phyloP scores from a whole-genome alignment of 2,797 vertebrate genomes.

The Phrynocephalus vlangalii region DNA sequence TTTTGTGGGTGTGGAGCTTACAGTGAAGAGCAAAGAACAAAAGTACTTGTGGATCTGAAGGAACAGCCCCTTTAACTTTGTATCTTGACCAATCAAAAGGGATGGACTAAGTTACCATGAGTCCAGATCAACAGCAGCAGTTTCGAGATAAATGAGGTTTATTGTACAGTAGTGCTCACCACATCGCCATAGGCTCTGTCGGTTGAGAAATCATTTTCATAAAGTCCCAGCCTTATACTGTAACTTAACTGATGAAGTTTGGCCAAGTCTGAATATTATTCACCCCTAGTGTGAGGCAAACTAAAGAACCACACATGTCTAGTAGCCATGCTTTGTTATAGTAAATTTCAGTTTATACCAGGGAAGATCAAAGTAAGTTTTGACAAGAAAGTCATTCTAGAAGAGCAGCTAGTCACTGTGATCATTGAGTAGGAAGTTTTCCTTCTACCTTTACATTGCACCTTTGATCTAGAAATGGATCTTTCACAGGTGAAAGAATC shows the following conservation, averaged over 20 bases:
- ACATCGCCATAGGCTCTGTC: background rate
- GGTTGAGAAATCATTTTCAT: background rate
- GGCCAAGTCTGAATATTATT: constrained; percentile 8
- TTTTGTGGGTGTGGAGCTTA: too few relatives aligned
- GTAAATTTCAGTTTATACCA: background rate
- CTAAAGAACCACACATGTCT: background rate
- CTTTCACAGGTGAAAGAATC: background rate
- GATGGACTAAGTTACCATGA: too few relatives aligned
- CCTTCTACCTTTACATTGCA: background rate
- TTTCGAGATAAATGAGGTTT: background rate
- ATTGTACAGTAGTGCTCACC: background rate
- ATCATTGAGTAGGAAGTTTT: background rate
- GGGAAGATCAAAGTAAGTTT: background rate
- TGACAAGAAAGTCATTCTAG: background rate
- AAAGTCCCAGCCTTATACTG: background rate
- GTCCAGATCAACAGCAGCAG: background rate
- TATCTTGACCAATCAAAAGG: background rate
- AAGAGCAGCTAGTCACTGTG: background rate
- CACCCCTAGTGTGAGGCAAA: background rate
- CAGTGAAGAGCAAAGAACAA: too few relatives aligned
- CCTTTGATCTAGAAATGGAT: background rate
- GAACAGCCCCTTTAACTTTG: background rate
- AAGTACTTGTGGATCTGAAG: background rate
- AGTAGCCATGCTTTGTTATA: background rate
- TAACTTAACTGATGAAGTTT: background rate